A percentile compares a stretch with the other conserved stretches of the same genome.
phyloP scores from a whole-genome alignment of 2,797 vertebrate species.

The Percopsis omiscomaycus region DNA sequence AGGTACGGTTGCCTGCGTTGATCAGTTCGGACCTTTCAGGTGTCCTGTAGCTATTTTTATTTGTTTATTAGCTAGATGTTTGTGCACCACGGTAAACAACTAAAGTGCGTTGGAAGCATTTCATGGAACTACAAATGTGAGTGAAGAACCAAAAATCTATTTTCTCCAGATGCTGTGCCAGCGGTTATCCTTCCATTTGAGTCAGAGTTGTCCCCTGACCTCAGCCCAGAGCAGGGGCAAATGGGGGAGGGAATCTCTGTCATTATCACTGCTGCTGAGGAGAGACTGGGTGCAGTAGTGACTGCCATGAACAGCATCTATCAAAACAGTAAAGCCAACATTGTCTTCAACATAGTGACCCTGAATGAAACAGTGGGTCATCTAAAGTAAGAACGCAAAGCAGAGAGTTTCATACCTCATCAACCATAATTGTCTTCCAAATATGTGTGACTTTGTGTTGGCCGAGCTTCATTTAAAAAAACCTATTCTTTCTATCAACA shows the following conservation, averaged over 20 bases:
- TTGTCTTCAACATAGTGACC: slow-evolving; percentile 90
- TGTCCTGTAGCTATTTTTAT: neutral
- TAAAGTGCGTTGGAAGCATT: neutral
- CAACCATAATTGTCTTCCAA: neutral
- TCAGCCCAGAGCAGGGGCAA: slow-evolving; percentile 48
- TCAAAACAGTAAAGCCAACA: slow-evolving; percentile 85
- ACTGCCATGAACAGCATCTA: slow-evolving; percentile 92
- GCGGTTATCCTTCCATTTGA: slow-evolving; percentile 75
- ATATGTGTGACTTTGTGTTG: neutral
- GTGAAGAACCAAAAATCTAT: neutral
- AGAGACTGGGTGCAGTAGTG: slow-evolving; percentile 89
- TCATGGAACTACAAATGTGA: no score
- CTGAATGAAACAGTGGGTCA: slow-evolving; percentile 88
- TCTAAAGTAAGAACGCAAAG: slow-evolving; percentile 80
- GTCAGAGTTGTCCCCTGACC: slow-evolving; percentile 80
- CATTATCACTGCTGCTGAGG: slow-evolving; percentile 88
- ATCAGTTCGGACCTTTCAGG: neutral
- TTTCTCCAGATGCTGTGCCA: slow-evolving; percentile 57
- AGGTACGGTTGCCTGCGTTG: slow-evolving; percentile 72
- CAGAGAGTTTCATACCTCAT: neutral
- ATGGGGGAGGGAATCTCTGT: slow-evolving; percentile 86
- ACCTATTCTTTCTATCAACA: slow-evolving; percentile 56
- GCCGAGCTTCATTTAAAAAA: neutral
- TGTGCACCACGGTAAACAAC: neutral
- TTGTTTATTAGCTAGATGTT: no score